Percentiles rank a stretch among this genome's conserved stretches.
Conservation (phyloP, 2,113 vertebrate genomes). For the Aldabrachelys gigantea region DNA sequence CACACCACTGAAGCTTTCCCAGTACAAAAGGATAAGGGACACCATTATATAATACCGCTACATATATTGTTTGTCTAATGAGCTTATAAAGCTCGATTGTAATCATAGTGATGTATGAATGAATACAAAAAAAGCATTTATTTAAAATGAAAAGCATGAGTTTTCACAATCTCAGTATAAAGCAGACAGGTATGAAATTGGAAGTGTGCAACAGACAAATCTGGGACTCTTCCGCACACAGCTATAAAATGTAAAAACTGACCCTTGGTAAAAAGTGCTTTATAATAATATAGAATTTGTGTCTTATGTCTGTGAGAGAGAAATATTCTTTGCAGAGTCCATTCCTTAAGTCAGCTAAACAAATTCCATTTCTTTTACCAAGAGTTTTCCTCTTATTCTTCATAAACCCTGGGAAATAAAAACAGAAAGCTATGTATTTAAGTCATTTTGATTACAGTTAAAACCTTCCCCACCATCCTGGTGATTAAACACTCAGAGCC, state of each 20-base stretch:
- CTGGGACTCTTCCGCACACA: constrained; percentile 77
- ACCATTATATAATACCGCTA: neutral
- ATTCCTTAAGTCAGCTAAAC: constrained; percentile 60
- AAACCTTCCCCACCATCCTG: neutral
- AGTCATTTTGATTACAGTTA: neutral
- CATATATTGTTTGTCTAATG: constrained; percentile 58
- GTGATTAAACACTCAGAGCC: fast-evolving
- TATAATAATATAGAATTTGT: constrained; percentile 80
- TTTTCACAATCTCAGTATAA: constrained; percentile 61
- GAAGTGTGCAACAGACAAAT: constrained; percentile 70
- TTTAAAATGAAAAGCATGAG: constrained; percentile 63
- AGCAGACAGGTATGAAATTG: constrained; percentile 65
- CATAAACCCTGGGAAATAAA: constrained; percentile 78
- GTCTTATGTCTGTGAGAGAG: constrained; percentile 76
- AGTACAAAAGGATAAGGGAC: neutral
- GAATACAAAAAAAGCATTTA: constrained; percentile 41
- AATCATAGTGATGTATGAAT: constrained; percentile 73
- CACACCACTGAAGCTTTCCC: neutral
- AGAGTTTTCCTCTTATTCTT: constrained; percentile 74
- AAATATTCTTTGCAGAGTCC: constrained; percentile 71
- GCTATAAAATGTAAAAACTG: constrained; percentile 86
- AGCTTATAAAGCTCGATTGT: constrained; percentile 83
- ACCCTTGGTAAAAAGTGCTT: constrained; percentile 84
- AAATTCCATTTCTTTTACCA: constrained; percentile 35
- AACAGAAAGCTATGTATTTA: constrained; percentile 18